Percentiles rank a stretch among this genome's conserved stretches.
Conservation (phyloP, 2,888 invertebrate species). For the Cephus spinipes region DNA sequence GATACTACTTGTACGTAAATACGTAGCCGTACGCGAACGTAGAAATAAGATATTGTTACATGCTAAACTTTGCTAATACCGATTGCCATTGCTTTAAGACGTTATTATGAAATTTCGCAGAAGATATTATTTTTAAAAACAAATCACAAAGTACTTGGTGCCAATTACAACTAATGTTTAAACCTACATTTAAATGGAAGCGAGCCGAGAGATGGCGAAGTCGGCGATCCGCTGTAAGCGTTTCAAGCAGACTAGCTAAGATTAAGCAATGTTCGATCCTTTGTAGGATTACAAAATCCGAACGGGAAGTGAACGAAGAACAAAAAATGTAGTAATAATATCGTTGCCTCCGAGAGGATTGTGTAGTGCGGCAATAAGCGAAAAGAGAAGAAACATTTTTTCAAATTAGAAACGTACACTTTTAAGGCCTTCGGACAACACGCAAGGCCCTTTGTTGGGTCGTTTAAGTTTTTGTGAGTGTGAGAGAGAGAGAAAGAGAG, state of each 20-base stretch:
- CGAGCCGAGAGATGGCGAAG: slow-evolving; percentile 16
- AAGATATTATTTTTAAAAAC: slow-evolving; percentile 3
- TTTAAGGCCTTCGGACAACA: not conserved
- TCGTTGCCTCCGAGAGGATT: slow-evolving; percentile 47
- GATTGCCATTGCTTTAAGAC: not conserved
- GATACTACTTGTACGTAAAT: not conserved
- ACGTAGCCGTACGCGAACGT: not conserved
- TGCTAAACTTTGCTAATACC: not conserved
- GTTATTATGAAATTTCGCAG: slow-evolving; percentile 2
- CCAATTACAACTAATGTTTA: slow-evolving; percentile 42
- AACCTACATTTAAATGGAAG: slow-evolving; percentile 23
- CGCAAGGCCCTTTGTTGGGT: not conserved
- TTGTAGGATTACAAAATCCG: slow-evolving; percentile 40
- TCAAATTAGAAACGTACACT: not conserved
- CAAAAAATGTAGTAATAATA: slow-evolving; percentile 19
- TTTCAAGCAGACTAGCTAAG: slow-evolving; percentile 1
- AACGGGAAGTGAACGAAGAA: slow-evolving; percentile 27
- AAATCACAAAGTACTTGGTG: slow-evolving; percentile 39
- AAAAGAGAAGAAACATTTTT: slow-evolving; percentile 5
- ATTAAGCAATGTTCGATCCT: slow-evolving; percentile 34
- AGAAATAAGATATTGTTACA: not conserved
- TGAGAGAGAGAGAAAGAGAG: too few species aligned
- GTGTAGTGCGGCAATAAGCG: slow-evolving; percentile 45
- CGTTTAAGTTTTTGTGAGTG: not conserved
- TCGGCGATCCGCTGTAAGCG: slow-evolving; percentile 16